Base-by-base conservation (phyloP, 2,113 vertebrate species). In the Reinhardtius hippoglossoides region DNA sequence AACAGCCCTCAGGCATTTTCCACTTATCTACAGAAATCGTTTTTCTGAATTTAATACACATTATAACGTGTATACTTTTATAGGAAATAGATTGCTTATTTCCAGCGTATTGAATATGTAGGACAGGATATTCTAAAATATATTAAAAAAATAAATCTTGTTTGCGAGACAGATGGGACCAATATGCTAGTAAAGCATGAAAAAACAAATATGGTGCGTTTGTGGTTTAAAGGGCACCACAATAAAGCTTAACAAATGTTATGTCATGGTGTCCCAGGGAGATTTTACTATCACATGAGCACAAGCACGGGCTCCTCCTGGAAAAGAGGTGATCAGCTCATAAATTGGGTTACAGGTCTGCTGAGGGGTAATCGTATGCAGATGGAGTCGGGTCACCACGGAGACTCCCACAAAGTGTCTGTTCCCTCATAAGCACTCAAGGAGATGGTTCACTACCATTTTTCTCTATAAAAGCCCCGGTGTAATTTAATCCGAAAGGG, bases 321-420 rank as follows among this genome's bases (percentile, higher is more conserved):
- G 58, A 74, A 72, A 78, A 26, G 54, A 84, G 82, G 68, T 77
- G 81, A 81, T 77, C 61, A 56, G 84, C 86, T 86, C 85, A 71
- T 90, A 87, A 91, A 90, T 54, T 54, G 37, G 85, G 81, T 90
- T 88, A 86, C 85, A 76, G 89, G 86, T 90, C 89, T 73, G 64
- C 78, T 77, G 86, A 66, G 74, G 88, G 90, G 67, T 89, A 90
- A 91, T 91, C 50, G 48, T 78, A 91, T 92, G 88, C 84, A 90
- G 87, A 91, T 83, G 84, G 88, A 91, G 76, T 89, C 76, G 40
- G 75, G 85, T 90, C 85, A 84, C 82, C 82, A 20, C 64, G 0
- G 82, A 85, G 76, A 81, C 80, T 81, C 68, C n/a, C 48, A 48
- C 76, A 75, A 74, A 80, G 81, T 83, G 82, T 85, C 74, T 78